phyloP scores from a whole-genome alignment of 2,888 invertebrate genomes.

The Chesias legatella region DNA sequence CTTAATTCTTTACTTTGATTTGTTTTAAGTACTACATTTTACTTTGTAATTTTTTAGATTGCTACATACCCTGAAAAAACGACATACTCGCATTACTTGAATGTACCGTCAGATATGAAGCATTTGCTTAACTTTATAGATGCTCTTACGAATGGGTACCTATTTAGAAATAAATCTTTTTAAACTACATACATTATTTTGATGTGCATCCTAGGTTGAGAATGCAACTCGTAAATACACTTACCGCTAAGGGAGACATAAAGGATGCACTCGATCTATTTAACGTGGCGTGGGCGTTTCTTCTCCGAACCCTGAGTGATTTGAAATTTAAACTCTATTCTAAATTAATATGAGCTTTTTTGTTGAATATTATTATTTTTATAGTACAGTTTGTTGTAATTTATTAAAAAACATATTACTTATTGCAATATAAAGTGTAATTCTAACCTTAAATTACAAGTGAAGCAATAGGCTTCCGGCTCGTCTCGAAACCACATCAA shows the following conservation, averaged over 20 bases:
- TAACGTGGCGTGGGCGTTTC: slow-evolving; percentile 61
- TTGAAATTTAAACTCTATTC: slow-evolving; percentile 33
- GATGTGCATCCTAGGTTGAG: slow-evolving; percentile 43
- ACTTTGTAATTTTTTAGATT: too few relatives aligned
- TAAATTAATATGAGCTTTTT: slow-evolving; percentile 2
- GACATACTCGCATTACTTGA: too few relatives aligned
- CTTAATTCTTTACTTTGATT: too few relatives aligned
- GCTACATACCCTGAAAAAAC: too few relatives aligned
- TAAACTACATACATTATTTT: slow-evolving; percentile 25
- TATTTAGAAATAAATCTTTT: slow-evolving; percentile 19
- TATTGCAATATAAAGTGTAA: too few relatives aligned
- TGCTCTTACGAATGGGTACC: not conserved
- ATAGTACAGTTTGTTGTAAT: too few relatives aligned
- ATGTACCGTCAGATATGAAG: not conserved
- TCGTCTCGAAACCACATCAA: too few relatives aligned
- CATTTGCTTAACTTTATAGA: not conserved
- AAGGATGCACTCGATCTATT: slow-evolving; percentile 70
- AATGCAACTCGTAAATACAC: slow-evolving; percentile 72
- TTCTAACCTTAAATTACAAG: too few relatives aligned
- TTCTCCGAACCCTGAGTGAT: slow-evolving; percentile 27
- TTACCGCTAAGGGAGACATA: slow-evolving; percentile 67
- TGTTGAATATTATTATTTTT: too few relatives aligned
- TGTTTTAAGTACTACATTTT: too few relatives aligned
- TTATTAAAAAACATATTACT: too few relatives aligned
- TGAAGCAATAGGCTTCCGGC: too few relatives aligned